phyloP scores from a whole-genome alignment of 2,888 invertebrate species.

The Netelia virgata region DNA sequence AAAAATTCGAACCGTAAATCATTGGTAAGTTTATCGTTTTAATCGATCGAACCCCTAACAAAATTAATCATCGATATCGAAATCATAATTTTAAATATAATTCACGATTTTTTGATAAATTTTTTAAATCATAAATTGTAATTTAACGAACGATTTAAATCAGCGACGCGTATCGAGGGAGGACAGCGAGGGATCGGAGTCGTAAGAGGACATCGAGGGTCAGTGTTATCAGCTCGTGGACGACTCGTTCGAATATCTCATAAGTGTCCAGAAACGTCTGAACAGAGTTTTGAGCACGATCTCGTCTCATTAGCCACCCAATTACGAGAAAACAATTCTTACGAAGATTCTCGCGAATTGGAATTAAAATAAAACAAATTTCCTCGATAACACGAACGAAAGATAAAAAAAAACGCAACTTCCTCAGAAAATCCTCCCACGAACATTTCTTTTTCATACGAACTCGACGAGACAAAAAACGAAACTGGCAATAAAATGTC shows the following conservation, averaged over 20 bases:
- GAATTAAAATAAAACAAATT: neutral
- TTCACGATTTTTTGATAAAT: neutral
- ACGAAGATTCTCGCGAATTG: neutral
- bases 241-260: constrained; percentile 30
- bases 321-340: neutral
- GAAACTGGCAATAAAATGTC: constrained; percentile 1
- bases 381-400: too few species aligned
- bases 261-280: constrained; percentile 13
- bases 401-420: too few species aligned
- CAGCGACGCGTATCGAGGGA: neutral
- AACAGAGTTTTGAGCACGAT: constrained; percentile 8
- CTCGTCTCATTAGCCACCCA: constrained; percentile 3
- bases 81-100: neutral
- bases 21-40: constrained; percentile 20
- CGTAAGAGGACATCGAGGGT: neutral
- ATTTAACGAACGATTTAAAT: neutral
- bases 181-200: neutral
- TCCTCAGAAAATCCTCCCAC: too few species aligned
- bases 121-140: neutral
- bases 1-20: neutral
- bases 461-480: neutral
- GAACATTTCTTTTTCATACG: too few species aligned
- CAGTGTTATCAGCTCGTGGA: constrained; percentile 13
- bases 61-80: neutral
- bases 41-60: too few species aligned